Evolutionary conservation across 2,888 invertebrate species (phyloP).

Genomic region (Baronia brevicornis): DNA sequence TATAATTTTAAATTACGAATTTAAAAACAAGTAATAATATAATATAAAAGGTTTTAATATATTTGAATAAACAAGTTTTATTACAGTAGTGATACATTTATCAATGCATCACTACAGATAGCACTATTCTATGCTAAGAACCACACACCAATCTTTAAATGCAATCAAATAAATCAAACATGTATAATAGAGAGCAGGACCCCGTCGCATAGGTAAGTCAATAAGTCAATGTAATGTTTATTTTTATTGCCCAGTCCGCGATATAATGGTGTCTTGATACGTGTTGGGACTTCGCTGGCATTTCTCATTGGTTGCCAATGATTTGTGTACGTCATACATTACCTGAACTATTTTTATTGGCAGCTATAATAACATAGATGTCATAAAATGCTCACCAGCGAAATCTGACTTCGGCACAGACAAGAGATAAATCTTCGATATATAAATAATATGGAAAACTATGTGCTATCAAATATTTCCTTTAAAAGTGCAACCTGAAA

Average conservation of each 20-base stretch:
- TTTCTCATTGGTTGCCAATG: constrained; percentile 14
- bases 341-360: constrained; percentile 16
- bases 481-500: no score
- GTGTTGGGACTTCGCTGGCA: constrained; percentile 9
- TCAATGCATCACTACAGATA: no score
- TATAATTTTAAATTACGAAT: no score
- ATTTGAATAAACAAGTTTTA: no score
- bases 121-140: neutral
- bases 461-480: no score
- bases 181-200: constrained; percentile 11
- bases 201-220: constrained; percentile 16
- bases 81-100: no score
- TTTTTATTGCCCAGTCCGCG: constrained; percentile 21
- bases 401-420: constrained; percentile 2
- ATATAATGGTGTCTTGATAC: constrained; percentile 17
- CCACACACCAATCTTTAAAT: no score
- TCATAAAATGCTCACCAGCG: constrained; percentile 5
- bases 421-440: no score
- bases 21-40: no score
- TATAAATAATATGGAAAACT: no score
- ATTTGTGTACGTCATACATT: constrained; percentile 17
- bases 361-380: constrained; percentile 8
- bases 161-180: constrained; percentile 5
- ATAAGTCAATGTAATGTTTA: constrained; percentile 25
- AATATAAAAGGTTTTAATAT: no score